phyloP scores from a whole-genome alignment of 2,888 invertebrate genomes.

The Tetragonula carbonaria region DNA sequence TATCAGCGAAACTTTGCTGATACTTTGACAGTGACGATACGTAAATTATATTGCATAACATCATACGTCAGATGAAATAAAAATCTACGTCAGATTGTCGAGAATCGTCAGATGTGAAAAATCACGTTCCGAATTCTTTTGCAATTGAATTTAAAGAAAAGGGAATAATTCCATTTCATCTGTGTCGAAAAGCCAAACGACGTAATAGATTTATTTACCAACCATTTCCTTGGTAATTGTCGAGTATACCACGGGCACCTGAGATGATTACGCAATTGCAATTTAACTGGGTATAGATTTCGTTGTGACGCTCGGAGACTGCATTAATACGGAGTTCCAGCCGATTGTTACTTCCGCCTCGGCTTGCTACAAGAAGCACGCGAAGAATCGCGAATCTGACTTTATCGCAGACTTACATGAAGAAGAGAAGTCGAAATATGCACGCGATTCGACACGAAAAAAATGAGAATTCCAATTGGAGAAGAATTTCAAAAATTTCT shows the following conservation, averaged over 20 bases:
- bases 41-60: not conserved
- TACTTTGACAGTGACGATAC: constrained; percentile 7
- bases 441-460: not conserved
- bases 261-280: constrained; percentile 67
- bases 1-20: not conserved
- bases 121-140: not conserved
- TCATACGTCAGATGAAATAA: not conserved
- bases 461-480: not conserved
- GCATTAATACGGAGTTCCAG: constrained; percentile 55
- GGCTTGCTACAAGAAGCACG: constrained; percentile 36
- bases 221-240: constrained; percentile 40
- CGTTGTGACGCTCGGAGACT: constrained; percentile 51
- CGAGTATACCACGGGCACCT: constrained; percentile 49
- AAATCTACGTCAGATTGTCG: not conserved
- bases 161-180: not conserved
- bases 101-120: not conserved
- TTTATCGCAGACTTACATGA: constrained; percentile 3
- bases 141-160: not conserved
- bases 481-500: not conserved
- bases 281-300: constrained; percentile 57
- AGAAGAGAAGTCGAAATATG: not conserved
- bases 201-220: constrained; percentile 50
- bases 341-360: constrained; percentile 64
- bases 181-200: not conserved
- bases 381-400: constrained; percentile 29